phyloP scores from a whole-genome alignment of 1,140 invertebrate species.

The Eupeodes corollae region DNA sequence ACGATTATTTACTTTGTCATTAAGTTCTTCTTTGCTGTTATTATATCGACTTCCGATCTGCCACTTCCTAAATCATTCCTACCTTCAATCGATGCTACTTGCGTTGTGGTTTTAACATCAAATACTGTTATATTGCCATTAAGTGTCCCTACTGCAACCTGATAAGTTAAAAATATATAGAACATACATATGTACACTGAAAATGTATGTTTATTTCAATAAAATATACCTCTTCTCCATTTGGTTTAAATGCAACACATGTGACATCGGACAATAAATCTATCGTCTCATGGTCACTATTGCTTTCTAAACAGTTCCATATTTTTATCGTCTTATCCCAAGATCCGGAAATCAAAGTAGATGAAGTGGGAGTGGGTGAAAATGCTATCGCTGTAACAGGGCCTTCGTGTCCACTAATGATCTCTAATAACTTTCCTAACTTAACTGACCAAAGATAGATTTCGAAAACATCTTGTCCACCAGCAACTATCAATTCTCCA shows the following conservation, averaged over 20 bases:
- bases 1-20: constrained; percentile 62
- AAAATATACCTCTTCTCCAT: constrained; percentile 61
- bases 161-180: background rate
- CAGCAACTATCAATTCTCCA: constrained; percentile 86
- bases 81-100: constrained; percentile 74
- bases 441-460: constrained; percentile 94
- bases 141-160: constrained; percentile 79
- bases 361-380: constrained; percentile 57
- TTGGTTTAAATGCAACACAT: constrained; percentile 71
- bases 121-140: constrained; percentile 84
- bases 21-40: constrained; percentile 75
- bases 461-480: constrained; percentile 86
- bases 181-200: background rate
- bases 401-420: constrained; percentile 83
- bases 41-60: constrained; percentile 67
- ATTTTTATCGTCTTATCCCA: constrained; percentile 90
- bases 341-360: constrained; percentile 71
- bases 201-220: background rate
- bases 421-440: constrained; percentile 79
- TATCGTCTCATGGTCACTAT: constrained; percentile 72
- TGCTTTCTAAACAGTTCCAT: constrained; percentile 78
- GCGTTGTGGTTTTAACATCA: constrained; percentile 55
- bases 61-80: constrained; percentile 78
- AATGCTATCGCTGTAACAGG: constrained; percentile 78
- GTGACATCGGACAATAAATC: constrained; percentile 70